Percentiles rank a stretch among this genome's conserved stretches.
phyloP scores from a whole-genome alignment of 2,888 invertebrate genomes.

The Drosophila glabriapex region DNA sequence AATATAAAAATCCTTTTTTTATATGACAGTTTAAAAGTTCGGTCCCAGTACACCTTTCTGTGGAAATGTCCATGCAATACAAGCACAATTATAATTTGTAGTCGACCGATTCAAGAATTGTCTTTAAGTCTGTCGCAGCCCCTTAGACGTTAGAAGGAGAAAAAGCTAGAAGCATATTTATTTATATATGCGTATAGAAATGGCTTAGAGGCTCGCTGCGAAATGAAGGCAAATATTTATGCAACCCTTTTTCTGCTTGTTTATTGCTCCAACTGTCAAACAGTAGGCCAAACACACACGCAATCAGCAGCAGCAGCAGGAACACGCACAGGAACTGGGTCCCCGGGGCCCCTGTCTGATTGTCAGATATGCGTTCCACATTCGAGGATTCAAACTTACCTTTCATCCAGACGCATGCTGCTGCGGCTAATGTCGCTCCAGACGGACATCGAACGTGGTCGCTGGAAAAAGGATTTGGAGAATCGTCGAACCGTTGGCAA shows the following conservation, averaged over 20 bases:
- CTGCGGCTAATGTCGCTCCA: conserved; percentile 95
- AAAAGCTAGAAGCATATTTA: neutral
- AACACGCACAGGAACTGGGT: conserved; percentile 3
- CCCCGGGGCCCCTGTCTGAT: neutral
- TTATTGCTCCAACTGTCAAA: neutral
- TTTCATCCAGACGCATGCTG: conserved; percentile 89
- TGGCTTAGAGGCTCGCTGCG: conserved; percentile 3
- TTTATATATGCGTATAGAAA: neutral
- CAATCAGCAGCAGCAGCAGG: conserved; percentile 43
- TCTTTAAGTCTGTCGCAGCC: neutral
- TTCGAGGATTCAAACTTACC: conserved; percentile 73
- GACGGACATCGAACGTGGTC: conserved; percentile 92
- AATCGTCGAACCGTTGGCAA: conserved; percentile 82
- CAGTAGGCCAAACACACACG: conserved; percentile 33
- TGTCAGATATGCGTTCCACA: neutral
- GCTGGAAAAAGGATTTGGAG: conserved; percentile 85
- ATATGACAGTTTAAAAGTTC: neutral
- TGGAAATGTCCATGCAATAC: neutral
- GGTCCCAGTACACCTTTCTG: neutral
- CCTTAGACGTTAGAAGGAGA: neutral
- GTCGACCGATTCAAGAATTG: neutral
- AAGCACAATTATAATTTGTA: neutral
- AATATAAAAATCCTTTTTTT: neutral
- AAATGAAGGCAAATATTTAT: conserved; percentile 62
- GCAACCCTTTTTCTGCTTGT: conserved; percentile 39